These are phyloP conservation scores for Drosophila pachea DNA, from an alignment of 1,140 invertebrate species.

Conservation along the genomic window DNA sequence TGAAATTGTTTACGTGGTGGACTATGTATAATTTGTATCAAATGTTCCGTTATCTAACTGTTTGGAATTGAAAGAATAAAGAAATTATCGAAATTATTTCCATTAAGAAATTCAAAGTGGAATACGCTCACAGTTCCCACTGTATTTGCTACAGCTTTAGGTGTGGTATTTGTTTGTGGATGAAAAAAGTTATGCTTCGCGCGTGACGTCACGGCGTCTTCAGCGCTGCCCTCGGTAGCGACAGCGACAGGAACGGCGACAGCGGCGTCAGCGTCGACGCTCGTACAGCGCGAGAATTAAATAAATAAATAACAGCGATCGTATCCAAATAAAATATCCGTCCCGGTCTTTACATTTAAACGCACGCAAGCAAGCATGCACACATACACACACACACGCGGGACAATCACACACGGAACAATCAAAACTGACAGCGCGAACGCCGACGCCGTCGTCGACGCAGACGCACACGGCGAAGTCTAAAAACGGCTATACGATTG, in stretches of 20 bases:
- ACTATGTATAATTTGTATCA: too few relatives aligned
- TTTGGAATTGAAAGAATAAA: too few relatives aligned
- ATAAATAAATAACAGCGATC: constrained; percentile 63
- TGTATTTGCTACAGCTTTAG: constrained; percentile 10
- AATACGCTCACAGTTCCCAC: neutral
- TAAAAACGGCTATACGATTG: constrained; percentile 68
- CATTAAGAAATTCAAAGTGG: neutral
- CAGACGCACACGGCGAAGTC: constrained; percentile 25
- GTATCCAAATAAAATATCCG: constrained; percentile 15
- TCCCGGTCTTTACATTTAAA: constrained; percentile 32
- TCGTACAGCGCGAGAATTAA: constrained; percentile 39
- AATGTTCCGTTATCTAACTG: too few relatives aligned
- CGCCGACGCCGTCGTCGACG: constrained; percentile 19
- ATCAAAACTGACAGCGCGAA: constrained; percentile 35
- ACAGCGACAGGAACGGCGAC: neutral
- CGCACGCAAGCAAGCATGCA: constrained; percentile 22
- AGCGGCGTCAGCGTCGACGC: neutral
- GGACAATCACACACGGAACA: constrained; percentile 29
- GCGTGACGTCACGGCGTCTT: constrained; percentile 54
- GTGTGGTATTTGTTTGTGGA: constrained; percentile 34
- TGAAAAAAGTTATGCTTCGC: constrained; percentile 13
- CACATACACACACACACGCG: constrained; percentile 24
- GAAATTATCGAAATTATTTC: neutral
- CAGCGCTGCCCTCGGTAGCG: too few relatives aligned
- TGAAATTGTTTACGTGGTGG: too few relatives aligned